These are phyloP conservation scores for Stercorarius parasiticus DNA, from an alignment of 2,113 vertebrate genomes.

Conservation along the genomic window DNA sequence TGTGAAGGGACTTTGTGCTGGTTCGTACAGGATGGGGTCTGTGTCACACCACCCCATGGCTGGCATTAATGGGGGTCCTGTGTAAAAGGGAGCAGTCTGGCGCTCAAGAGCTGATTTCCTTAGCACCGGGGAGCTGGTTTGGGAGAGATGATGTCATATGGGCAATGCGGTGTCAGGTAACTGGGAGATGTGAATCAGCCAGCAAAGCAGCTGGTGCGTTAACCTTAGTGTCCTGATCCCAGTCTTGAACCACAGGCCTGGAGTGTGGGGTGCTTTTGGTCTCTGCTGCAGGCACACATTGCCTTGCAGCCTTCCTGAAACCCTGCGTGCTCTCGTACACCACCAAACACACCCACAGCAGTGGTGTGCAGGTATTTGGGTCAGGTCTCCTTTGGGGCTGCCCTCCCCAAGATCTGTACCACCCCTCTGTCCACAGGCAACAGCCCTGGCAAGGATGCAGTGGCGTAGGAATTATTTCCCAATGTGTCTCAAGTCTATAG, in stretches of 20 bases:
- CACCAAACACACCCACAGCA: accelerated
- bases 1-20: not conserved
- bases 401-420: not conserved
- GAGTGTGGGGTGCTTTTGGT: not conserved
- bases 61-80: not conserved
- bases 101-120: not conserved
- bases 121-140: not conserved
- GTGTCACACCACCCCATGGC: not conserved
- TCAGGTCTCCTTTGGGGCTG: not conserved
- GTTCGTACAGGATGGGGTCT: not conserved
- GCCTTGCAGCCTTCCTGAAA: not conserved
- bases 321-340: not conserved
- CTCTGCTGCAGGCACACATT: not conserved
- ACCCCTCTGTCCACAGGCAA: not conserved
- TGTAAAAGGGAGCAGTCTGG: not conserved
- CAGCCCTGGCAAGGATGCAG: not conserved
- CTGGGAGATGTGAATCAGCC: not conserved
- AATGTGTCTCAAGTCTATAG: not conserved
- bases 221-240: not conserved
- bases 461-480: not conserved
- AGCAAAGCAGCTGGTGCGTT: not conserved
- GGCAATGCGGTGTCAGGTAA: not conserved
- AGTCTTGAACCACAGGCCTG: not conserved
- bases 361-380: not conserved
- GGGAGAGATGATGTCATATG: not conserved